phyloP scores from a whole-genome alignment of 2,888 invertebrate genomes.

The Drosophila basisetae region DNA sequence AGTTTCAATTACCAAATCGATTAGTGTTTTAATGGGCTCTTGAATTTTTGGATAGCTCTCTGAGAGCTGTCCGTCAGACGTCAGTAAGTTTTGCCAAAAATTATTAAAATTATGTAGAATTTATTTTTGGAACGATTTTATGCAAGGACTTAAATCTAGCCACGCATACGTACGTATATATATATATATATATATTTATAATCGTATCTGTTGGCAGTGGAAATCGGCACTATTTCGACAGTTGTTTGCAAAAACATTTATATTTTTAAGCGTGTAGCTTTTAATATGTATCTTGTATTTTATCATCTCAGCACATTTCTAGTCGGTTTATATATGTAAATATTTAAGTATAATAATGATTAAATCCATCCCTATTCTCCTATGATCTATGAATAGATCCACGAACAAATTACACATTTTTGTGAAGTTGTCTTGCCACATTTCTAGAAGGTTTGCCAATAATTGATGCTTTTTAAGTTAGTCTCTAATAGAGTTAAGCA shows the following conservation, averaged over 20 bases:
- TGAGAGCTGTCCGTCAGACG: neutral
- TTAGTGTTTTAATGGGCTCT: constrained; percentile 10
- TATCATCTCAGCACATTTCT: constrained; percentile 68
- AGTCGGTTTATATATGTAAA: constrained; percentile 49
- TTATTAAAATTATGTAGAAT: constrained; percentile 40
- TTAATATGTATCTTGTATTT: constrained; percentile 27
- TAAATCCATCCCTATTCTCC: constrained; percentile 3
- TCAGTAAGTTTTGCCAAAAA: constrained; percentile 23
- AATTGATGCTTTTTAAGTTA: constrained; percentile 25
- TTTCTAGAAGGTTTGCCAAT: constrained; percentile 30
- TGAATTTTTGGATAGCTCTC: neutral
- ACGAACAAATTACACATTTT: constrained; percentile 24
- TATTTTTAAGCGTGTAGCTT: constrained; percentile 31
- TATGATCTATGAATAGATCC: neutral
- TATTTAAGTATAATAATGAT: constrained; percentile 6
- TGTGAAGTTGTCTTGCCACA: neutral
- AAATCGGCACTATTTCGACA: constrained; percentile 17
- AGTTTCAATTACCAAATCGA: constrained; percentile 1
- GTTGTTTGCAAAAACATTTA: constrained; percentile 25
- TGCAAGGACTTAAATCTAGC: constrained; percentile 17
- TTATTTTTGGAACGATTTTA: constrained; percentile 71
- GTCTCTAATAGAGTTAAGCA: constrained; percentile 11
- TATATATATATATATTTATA: constrained; percentile 1
- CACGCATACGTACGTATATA: no score
- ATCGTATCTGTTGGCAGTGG: constrained; percentile 5